Percentiles rank a stretch among this genome's conserved stretches.
These are phyloP conservation scores for Goniozus legneri DNA, from an alignment of 1,140 invertebrate species.

Conservation along the genomic window DNA sequence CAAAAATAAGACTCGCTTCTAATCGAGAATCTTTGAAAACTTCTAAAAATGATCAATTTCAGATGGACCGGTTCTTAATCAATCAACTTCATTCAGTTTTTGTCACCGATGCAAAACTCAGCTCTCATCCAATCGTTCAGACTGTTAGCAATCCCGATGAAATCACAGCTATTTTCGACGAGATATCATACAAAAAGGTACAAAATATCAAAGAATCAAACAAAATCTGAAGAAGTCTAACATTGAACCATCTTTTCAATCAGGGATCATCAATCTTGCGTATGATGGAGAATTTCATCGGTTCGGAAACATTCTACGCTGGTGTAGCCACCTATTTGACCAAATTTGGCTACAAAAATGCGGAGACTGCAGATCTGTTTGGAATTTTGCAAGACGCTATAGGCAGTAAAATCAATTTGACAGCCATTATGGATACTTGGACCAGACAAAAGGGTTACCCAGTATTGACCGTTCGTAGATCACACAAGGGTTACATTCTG, in stretches of 20 bases:
- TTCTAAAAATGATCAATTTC: slow-evolving; percentile 17
- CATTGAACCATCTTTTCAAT: slow-evolving; percentile 4
- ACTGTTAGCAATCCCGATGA: slow-evolving; percentile 80
- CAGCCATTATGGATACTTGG: slow-evolving; percentile 87
- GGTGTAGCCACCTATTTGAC: slow-evolving; percentile 74
- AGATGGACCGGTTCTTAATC: slow-evolving; percentile 71
- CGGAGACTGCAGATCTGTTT: slow-evolving; percentile 77
- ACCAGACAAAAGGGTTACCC: slow-evolving; percentile 91
- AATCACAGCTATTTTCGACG: slow-evolving; percentile 90
- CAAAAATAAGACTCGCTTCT: neutral
- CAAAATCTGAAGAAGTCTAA: slow-evolving; percentile 6
- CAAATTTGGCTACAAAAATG: slow-evolving; percentile 69
- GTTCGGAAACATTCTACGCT: slow-evolving; percentile 67
- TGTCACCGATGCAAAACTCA: slow-evolving; percentile 72
- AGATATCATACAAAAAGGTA: slow-evolving; percentile 90
- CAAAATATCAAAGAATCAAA: slow-evolving; percentile 4
- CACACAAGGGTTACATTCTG: slow-evolving; percentile 54
- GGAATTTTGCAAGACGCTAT: slow-evolving; percentile 58
- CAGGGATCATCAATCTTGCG: slow-evolving; percentile 83
- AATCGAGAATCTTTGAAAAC: neutral
- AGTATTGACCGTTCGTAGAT: slow-evolving; percentile 63
- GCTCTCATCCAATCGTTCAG: slow-evolving; percentile 85
- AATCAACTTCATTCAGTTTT: slow-evolving; percentile 73
- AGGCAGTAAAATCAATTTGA: slow-evolving; percentile 54
- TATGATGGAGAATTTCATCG: slow-evolving; percentile 86